phyloP scores from a whole-genome alignment of 1,140 invertebrate genomes.

The Lamellibrachia luymesi region DNA sequence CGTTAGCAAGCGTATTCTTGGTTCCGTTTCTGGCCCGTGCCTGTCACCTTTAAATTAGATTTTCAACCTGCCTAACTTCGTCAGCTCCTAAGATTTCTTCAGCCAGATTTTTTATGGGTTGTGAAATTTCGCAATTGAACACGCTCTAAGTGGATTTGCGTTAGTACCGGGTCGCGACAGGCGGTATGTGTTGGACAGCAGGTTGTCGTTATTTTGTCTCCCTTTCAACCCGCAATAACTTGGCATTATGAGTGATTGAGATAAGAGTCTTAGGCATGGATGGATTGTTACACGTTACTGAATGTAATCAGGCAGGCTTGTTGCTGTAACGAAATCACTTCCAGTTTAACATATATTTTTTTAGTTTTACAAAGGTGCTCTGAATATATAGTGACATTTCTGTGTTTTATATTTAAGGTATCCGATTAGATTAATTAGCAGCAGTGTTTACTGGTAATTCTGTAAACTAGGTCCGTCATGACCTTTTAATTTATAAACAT shows the following conservation, averaged over 20 bases:
- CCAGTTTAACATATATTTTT: neutral
- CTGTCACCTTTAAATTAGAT: neutral
- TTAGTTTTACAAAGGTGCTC: neutral
- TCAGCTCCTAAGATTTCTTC: neutral
- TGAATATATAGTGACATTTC: no score
- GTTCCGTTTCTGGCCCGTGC: neutral
- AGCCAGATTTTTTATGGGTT: neutral
- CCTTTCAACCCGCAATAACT: neutral
- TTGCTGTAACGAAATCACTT: neutral
- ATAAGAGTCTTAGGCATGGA: neutral
- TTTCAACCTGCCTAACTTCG: neutral
- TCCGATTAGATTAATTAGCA: no score
- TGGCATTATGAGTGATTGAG: neutral
- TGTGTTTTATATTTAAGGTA: no score
- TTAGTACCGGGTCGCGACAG: neutral
- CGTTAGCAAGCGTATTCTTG: neutral
- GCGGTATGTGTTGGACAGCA: neutral
- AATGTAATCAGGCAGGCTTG: neutral
- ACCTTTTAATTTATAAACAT: no score
- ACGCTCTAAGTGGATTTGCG: neutral
- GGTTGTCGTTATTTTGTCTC: neutral
- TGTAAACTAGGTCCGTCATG: no score
- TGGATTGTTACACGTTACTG: neutral
- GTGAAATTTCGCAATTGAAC: neutral
- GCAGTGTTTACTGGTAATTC: no score